A percentile compares a stretch with the other conserved stretches of the same genome.
Evolutionary conservation across 1,140 invertebrate species (phyloP).

Genomic region (Thaumatotibia leucotreta): DNA sequence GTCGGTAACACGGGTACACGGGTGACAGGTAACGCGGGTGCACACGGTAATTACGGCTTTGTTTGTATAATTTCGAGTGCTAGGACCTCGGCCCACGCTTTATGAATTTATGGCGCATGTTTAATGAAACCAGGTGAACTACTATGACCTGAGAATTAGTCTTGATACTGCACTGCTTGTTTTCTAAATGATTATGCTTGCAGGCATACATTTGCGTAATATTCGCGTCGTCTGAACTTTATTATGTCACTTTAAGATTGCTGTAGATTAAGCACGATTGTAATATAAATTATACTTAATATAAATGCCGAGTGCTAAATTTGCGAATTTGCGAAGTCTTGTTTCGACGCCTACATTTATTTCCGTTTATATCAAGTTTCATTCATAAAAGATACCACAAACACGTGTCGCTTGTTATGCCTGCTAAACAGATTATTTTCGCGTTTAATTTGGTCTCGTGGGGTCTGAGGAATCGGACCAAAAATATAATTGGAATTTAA

Average conservation of each 20-base stretch:
- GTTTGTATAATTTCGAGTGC: conserved; percentile 22
- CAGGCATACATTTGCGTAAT: neutral
- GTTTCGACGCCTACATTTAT: neutral
- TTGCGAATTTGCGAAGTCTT: neutral
- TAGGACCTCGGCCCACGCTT: neutral
- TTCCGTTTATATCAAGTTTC: neutral
- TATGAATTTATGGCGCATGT: conserved; percentile 8
- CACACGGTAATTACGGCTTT: conserved; percentile 16
- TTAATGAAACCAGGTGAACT: neutral
- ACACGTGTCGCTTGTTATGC: neutral
- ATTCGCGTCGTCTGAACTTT: neutral
- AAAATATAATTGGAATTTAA: conserved; percentile 30
- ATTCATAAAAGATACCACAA: neutral
- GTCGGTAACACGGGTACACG: too few relatives aligned
- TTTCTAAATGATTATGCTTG: neutral
- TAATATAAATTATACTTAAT: neutral
- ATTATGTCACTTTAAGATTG: neutral
- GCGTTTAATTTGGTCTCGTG: conserved; percentile 17
- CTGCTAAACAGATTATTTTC: neutral
- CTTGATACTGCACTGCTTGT: neutral
- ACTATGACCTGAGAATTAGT: neutral
- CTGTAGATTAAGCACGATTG: neutral
- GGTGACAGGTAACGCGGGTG: conserved; percentile 17
- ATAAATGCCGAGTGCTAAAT: neutral
- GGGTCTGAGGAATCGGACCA: conserved; percentile 1